Conservation (phyloP, 2,888 invertebrate species). For the Timema podura region DNA sequence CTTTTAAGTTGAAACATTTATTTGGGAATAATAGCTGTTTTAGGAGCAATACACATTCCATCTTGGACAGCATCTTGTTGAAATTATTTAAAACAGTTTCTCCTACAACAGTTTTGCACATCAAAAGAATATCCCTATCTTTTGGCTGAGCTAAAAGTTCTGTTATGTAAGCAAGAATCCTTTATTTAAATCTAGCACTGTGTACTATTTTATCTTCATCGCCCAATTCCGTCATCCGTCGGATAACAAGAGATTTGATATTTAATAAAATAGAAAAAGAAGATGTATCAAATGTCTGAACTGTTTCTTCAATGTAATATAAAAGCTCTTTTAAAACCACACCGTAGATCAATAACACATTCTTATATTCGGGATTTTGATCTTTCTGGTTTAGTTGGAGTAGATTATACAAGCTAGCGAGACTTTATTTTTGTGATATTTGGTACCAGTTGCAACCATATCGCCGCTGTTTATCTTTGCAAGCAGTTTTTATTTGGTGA, state of each 20-base stretch:
- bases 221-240: not conserved
- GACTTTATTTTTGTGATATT: slow-evolving; percentile 4
- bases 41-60: not conserved
- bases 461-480: not conserved
- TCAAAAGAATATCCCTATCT: too few species aligned
- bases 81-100: not conserved
- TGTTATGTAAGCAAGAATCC: not conserved
- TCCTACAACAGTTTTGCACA: not conserved
- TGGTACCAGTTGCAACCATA: not conserved
- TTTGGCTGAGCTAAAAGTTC: not conserved
- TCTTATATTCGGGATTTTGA: too few species aligned
- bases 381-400: not conserved
- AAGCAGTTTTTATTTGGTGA: not conserved
- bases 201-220: not conserved
- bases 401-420: not conserved
- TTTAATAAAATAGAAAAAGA: not conserved
- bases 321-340: not conserved
- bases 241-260: slow-evolving; percentile 5
- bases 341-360: not conserved
- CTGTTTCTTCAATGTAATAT: not conserved
- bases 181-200: not conserved
- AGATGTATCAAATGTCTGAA: not conserved
- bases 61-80: slow-evolving; percentile 1
- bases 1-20: not conserved
- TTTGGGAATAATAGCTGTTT: not conserved